A percentile compares a stretch with the other conserved stretches of the same genome.
phyloP scores from a whole-genome alignment of 2,113 vertebrate species.

The Eulemur macaco region DNA sequence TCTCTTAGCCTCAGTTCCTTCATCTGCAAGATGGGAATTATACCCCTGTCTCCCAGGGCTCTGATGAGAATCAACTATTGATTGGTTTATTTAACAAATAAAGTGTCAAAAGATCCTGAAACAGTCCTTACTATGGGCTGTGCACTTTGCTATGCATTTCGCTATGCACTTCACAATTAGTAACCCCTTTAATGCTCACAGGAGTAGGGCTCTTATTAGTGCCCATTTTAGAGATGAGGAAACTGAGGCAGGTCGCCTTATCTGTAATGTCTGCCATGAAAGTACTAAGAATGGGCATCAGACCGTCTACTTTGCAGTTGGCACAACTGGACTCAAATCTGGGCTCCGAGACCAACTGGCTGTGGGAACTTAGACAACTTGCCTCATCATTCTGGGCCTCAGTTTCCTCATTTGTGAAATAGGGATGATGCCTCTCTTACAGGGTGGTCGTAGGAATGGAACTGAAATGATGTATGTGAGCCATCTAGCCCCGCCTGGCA shows the following conservation, averaged over 20 bases:
- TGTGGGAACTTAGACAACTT: not conserved
- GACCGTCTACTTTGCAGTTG: not conserved
- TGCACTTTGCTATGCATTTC: not conserved
- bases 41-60: not conserved
- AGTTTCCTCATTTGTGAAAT: not conserved
- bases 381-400: not conserved
- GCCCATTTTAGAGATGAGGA: not conserved
- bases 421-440: not conserved
- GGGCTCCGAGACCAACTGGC: not conserved
- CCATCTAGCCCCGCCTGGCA: not conserved
- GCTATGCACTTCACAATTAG: not conserved
- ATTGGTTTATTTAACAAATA: not conserved
- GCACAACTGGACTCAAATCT: not conserved
- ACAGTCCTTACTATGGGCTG: not conserved
- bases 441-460: not conserved
- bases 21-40: not conserved
- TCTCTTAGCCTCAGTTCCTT: not conserved
- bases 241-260: accelerated
- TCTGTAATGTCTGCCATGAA: not conserved
- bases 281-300: no score
- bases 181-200: not conserved
- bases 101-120: not conserved
- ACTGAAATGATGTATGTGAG: not conserved
- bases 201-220: no score
- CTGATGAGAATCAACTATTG: not conserved